Percentiles rank a stretch among this genome's conserved stretches.
Conservation (phyloP, 2,797 vertebrate species). For the Megalops cyprinoides region DNA sequence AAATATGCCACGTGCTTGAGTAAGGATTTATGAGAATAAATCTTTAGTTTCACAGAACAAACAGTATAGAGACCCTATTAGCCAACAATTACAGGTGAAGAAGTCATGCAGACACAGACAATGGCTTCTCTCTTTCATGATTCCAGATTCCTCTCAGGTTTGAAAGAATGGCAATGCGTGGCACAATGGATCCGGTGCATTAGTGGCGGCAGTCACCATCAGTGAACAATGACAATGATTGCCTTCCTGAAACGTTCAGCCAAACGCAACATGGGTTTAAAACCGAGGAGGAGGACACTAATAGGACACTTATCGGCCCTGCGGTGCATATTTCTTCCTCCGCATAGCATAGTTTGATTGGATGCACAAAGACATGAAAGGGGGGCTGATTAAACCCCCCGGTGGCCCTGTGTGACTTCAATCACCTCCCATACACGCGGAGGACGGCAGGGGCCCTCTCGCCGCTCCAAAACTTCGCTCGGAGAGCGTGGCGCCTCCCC, state of each 20-base stretch:
- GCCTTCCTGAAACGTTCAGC: conserved; percentile 14
- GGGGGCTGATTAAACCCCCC: conserved; percentile 53
- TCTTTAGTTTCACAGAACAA: no score
- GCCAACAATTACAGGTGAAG: neutral
- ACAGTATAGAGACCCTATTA: neutral
- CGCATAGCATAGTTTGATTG: conserved; percentile 19
- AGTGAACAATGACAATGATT: conserved; percentile 17
- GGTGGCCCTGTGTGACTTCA: conserved; percentile 48
- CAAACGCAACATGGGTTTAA: conserved; percentile 20
- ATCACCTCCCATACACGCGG: conserved; percentile 48
- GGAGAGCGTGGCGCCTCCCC: neutral
- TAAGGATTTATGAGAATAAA: no score
- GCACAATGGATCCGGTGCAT: neutral
- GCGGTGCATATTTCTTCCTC: conserved; percentile 32
- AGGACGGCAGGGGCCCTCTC: neutral
- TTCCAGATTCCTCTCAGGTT: conserved; percentile 14
- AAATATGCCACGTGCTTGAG: no score
- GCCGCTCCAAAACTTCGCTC: neutral
- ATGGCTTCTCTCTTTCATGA: neutral
- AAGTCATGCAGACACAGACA: neutral
- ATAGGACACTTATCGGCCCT: conserved; percentile 33
- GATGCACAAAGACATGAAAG: conserved; percentile 48
- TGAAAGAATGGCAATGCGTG: neutral
- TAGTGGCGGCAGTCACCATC: neutral
- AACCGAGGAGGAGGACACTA: conserved; percentile 23